Evolutionary conservation across 2,888 invertebrate species (phyloP).

Genomic region (Euclidia mi): DNA sequence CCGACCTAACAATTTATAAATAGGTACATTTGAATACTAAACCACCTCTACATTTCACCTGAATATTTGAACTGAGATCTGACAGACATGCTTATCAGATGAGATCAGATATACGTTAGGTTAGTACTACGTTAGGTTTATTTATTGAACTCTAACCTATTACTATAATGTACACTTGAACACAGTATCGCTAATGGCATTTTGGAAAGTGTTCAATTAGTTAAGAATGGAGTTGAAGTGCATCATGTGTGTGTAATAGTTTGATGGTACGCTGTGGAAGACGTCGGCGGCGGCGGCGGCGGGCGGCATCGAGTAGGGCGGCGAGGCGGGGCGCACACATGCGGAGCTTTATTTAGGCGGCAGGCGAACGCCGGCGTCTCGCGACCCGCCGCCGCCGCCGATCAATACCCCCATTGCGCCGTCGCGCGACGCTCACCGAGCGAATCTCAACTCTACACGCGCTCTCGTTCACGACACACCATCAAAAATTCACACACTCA

Average conservation of each 20-base stretch:
- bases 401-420: slow-evolving; percentile 89
- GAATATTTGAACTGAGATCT: no score
- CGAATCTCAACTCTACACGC: slow-evolving; percentile 83
- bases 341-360: slow-evolving; percentile 89
- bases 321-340: slow-evolving; percentile 80
- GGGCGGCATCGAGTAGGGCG: slow-evolving; percentile 76
- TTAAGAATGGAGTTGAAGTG: neutral
- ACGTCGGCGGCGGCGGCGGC: slow-evolving; percentile 49
- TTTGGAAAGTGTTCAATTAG: neutral
- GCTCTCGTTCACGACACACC: slow-evolving; percentile 82
- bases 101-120: no score
- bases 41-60: no score
- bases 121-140: no score
- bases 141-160: no score
- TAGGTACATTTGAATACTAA: no score
- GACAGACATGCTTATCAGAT: no score
- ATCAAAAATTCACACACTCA: slow-evolving; percentile 88
- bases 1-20: no score
- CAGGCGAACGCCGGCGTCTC: slow-evolving; percentile 87
- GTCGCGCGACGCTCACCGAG: slow-evolving; percentile 82
- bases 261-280: slow-evolving; percentile 51
- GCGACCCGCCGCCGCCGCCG: slow-evolving; percentile 82
- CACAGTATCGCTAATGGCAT: neutral
- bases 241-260: slow-evolving; percentile 39
- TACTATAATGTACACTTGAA: no score